Percentiles rank a stretch among this genome's conserved stretches.
phyloP scores from a whole-genome alignment of 2,113 vertebrate species.

The Passer montanus region DNA sequence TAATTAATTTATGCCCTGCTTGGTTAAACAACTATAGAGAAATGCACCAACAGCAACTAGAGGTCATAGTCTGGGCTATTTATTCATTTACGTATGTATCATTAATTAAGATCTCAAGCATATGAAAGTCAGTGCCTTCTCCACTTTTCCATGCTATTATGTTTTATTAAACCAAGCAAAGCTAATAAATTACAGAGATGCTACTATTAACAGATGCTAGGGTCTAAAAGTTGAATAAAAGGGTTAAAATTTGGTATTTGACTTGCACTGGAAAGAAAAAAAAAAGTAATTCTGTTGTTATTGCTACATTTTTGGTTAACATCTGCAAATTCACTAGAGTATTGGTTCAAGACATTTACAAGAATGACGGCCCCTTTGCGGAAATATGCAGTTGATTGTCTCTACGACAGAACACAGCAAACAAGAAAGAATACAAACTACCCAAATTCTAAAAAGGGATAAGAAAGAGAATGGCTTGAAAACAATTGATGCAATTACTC shows the following conservation, averaged over 20 bases:
- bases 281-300: neutral
- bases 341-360: neutral
- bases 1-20: neutral
- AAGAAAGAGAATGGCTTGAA: neutral
- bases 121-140: neutral
- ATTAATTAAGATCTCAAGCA: neutral
- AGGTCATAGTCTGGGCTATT: neutral
- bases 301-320: neutral
- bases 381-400: neutral
- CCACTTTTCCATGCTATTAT: neutral
- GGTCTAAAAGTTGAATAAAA: neutral
- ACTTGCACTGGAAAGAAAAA: neutral
- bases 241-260: neutral
- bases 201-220: neutral
- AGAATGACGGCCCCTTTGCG: neutral
- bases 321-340: slow-evolving; percentile 20
- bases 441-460: neutral
- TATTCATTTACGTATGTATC: neutral
- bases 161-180: neutral
- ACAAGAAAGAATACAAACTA: neutral
- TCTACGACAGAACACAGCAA: neutral
- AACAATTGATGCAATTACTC: neutral
- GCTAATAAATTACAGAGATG: neutral
- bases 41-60: neutral
- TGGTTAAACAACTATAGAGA: neutral